Conservation (phyloP, 2,797 vertebrate species). For the Dromococcyx pavoninus region DNA sequence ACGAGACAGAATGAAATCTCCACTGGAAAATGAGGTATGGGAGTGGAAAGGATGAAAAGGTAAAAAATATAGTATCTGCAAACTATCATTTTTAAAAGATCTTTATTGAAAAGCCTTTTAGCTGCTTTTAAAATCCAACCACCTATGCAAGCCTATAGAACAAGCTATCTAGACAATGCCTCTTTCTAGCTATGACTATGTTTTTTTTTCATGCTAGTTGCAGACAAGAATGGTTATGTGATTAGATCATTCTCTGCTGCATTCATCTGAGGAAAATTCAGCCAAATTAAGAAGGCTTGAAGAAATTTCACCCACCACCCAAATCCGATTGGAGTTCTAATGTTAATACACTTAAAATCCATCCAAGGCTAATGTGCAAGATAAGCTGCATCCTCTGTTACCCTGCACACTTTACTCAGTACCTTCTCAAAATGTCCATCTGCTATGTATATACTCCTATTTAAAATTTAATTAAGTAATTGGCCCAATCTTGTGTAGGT, state of each 20-base stretch:
- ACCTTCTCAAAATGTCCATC: conserved; percentile 24
- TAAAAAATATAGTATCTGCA: background rate
- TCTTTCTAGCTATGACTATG: background rate
- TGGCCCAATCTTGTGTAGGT: background rate
- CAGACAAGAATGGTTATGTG: background rate
- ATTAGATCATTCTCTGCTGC: background rate
- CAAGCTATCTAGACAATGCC: background rate
- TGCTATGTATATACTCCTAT: background rate
- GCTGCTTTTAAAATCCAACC: background rate
- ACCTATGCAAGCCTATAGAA: background rate
- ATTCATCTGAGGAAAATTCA: background rate
- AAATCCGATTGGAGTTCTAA: background rate
- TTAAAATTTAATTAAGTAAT: conserved; percentile 56
- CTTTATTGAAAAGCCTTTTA: background rate
- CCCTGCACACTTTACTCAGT: background rate
- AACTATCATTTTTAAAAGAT: background rate
- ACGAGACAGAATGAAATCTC: background rate
- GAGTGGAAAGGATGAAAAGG: background rate
- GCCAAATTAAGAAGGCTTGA: background rate
- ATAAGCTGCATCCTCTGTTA: background rate
- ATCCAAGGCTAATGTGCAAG: background rate
- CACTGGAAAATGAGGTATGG: background rate
- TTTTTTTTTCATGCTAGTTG: background rate
- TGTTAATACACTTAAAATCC: conserved; percentile 22
- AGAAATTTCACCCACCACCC: background rate